Percentiles rank a stretch among this genome's conserved stretches.
phyloP scores from a whole-genome alignment of 53 echinoderm and acorn worm genomes.

The Glandiceps talaboti region DNA sequence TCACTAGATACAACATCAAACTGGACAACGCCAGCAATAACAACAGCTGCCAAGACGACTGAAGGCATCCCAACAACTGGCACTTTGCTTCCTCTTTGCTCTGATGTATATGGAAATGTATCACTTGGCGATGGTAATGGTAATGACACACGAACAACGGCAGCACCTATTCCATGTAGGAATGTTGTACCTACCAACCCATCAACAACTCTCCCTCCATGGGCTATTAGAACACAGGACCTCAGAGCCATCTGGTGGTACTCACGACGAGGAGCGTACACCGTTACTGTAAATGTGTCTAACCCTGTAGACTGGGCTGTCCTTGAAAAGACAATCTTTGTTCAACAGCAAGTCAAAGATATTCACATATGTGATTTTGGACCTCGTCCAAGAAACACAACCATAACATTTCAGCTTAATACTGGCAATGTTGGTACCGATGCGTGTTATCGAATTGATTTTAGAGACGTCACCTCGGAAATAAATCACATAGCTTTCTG shows the following conservation, averaged over 20 bases:
- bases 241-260: conserved; percentile 65
- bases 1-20: not conserved
- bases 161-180: not conserved
- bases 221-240: conserved; percentile 51
- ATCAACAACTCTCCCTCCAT: conserved; percentile 34
- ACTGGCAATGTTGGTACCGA: conserved; percentile 80
- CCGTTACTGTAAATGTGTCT: conserved; percentile 48
- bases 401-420: conserved; percentile 63
- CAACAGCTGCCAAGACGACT: conserved; percentile 12
- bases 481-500: conserved; percentile 47
- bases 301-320: conserved; percentile 60
- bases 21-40: conserved; percentile 7
- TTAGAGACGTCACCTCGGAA: conserved; percentile 53
- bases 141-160: not conserved
- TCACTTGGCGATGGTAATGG: not conserved
- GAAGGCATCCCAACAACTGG: conserved; percentile 16
- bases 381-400: conserved; percentile 49
- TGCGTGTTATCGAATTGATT: conserved; percentile 70
- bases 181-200: conserved; percentile 15
- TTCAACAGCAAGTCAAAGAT: conserved; percentile 42
- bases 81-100: not conserved
- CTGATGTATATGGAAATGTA: not conserved
- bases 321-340: conserved; percentile 36
- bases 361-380: conserved; percentile 52
- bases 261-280: conserved; percentile 49